These are phyloP conservation scores for Euplagia quadripunctaria DNA, from an alignment of 2,888 invertebrate species.

Conservation along the genomic window DNA sequence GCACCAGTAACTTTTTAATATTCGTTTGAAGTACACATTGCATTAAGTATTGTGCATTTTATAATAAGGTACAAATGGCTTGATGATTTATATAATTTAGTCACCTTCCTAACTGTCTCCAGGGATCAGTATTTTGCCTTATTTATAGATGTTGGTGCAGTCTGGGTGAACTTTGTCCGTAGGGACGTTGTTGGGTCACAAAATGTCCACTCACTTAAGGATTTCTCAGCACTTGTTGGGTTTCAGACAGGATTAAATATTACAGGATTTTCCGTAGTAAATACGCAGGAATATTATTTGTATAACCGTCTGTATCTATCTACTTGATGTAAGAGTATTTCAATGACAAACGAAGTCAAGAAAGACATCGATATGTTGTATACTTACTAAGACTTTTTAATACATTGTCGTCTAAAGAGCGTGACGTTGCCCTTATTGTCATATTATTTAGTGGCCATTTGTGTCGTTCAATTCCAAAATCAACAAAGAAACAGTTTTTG, in stretches of 20 bases:
- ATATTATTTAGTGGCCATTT: background rate
- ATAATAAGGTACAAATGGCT: background rate
- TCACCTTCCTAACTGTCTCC: too few species aligned
- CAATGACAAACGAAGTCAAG: background rate
- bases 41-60: background rate
- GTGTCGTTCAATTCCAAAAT: background rate
- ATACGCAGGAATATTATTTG: too few species aligned
- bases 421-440: background rate
- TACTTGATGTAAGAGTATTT: background rate
- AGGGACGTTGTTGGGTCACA: too few species aligned
- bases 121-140: too few species aligned
- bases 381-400: background rate
- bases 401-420: background rate
- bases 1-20: background rate
- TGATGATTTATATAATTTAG: background rate
- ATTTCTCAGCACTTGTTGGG: too few species aligned
- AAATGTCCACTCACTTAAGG: too few species aligned
- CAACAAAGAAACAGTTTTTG: slow-evolving; percentile 3
- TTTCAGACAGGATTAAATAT: too few species aligned
- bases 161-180: too few species aligned
- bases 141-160: too few species aligned
- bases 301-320: too few species aligned
- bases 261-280: too few species aligned
- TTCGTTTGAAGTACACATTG: background rate
- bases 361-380: background rate